Percentiles rank a stretch among this genome's conserved stretches.
Evolutionary conservation across 2,888 invertebrate species (phyloP).

Genomic region (Caenorhabditis uteleia): DNA sequence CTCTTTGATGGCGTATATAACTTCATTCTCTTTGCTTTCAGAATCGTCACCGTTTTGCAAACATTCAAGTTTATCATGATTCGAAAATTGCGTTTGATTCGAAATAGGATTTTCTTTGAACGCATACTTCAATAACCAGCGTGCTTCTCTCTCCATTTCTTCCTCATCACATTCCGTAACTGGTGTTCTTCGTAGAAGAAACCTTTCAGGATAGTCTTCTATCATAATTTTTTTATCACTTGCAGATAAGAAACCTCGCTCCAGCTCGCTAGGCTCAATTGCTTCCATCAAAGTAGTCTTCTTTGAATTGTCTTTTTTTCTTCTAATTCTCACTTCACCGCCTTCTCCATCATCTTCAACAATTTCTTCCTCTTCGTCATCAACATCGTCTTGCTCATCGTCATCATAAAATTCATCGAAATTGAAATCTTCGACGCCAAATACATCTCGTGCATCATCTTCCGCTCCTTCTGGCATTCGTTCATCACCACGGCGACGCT

Average conservation of each 20-base stretch:
- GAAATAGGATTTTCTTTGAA: conserved; percentile 73
- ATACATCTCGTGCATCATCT: conserved; percentile 92
- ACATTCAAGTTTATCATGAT: conserved; percentile 18
- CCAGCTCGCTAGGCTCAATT: conserved; percentile 92
- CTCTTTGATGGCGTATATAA: conserved; percentile 29
- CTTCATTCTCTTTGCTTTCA: conserved; percentile 6
- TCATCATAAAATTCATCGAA: conserved; percentile 72
- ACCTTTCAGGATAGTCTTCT: conserved; percentile 74
- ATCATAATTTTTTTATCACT: conserved; percentile 82
- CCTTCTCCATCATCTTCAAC: conserved; percentile 63
- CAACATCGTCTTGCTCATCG: conserved; percentile 59
- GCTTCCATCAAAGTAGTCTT: conserved; percentile 58
- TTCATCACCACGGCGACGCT: conserved; percentile 25
- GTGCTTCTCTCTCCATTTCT: conserved; percentile 90
- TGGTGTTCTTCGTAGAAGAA: conserved; percentile 58
- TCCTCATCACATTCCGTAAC: conserved; percentile 71
- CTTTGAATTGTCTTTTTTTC: conserved; percentile 37
- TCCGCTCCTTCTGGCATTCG: conserved; percentile 50
- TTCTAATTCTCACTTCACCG: conserved; percentile 69
- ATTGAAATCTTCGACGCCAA: conserved; percentile 91
- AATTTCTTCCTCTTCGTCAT: conserved; percentile 68
- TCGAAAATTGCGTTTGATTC: conserved; percentile 1
- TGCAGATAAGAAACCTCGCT: conserved; percentile 92
- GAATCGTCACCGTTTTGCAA: not conserved
- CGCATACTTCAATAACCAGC: conserved; percentile 95